A percentile compares a stretch with the other conserved stretches of the same genome.
Evolutionary conservation across 2,888 invertebrate species (phyloP).

Genomic region (Tetheella fluctuosa): DNA sequence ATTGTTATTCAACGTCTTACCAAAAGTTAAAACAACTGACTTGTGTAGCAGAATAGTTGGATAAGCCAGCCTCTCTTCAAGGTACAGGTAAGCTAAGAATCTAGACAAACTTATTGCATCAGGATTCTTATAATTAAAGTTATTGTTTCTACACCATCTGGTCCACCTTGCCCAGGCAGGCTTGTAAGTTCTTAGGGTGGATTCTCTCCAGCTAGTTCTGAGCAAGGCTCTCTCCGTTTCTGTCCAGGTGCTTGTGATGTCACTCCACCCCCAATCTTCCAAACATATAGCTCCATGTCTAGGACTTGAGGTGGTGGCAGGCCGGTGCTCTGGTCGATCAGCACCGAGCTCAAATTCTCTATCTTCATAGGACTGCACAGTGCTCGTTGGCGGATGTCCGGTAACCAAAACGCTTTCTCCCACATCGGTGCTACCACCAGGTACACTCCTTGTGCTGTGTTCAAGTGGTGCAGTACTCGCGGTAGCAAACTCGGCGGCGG

Average conservation of each 20-base stretch:
- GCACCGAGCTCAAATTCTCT: no score
- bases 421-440: no score
- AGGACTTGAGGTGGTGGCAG: constrained; percentile 25
- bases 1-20: background rate
- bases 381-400: no score
- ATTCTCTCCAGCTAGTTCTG: constrained; percentile 20
- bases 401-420: no score
- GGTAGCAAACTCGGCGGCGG: constrained; percentile 15
- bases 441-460: no score
- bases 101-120: constrained; percentile 18
- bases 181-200: constrained; percentile 25
- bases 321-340: constrained; percentile 20
- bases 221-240: constrained; percentile 17
- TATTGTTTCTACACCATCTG: constrained; percentile 20
- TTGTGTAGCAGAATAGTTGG: constrained; percentile 15
- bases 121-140: constrained; percentile 14
- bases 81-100: constrained; percentile 19
- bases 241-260: constrained; percentile 21
- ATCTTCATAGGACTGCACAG: no score
- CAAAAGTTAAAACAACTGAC: constrained; percentile 11
- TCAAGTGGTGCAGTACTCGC: constrained; percentile 6
- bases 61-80: constrained; percentile 17
- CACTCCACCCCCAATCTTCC: constrained; percentile 32
- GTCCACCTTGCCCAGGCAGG: constrained; percentile 29
- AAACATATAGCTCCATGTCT: constrained; percentile 26